phyloP scores from a whole-genome alignment of 2,113 vertebrate species.

The Gasterosteus aculeatus region DNA sequence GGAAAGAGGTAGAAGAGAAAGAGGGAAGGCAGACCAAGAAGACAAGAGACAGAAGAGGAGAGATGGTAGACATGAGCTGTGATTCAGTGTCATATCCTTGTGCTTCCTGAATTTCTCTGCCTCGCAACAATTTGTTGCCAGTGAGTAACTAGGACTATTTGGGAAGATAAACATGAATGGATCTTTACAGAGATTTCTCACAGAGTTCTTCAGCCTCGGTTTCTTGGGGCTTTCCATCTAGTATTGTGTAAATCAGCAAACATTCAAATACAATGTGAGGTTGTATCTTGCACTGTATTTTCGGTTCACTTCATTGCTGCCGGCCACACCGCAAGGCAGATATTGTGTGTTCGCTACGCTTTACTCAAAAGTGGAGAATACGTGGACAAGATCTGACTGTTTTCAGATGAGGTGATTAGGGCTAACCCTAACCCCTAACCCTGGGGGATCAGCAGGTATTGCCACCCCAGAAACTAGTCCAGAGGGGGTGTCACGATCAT shows the following conservation, averaged over 20 bases:
- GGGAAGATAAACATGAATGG: background rate
- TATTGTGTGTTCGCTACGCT: background rate
- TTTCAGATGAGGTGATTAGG: no score
- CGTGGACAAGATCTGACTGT: no score
- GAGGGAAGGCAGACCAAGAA: slow-evolving; percentile 10
- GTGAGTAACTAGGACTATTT: background rate
- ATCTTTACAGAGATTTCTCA: background rate
- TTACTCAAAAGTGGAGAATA: background rate
- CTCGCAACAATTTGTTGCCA: background rate
- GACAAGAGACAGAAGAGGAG: slow-evolving; percentile 19
- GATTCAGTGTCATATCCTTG: slow-evolving; percentile 17
- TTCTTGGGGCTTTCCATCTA: background rate
- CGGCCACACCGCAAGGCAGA: background rate
- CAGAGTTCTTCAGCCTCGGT: background rate
- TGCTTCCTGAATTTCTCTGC: slow-evolving; percentile 13
- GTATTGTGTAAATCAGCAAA: background rate
- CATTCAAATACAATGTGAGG: background rate
- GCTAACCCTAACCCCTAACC: no score
- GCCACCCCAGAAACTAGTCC: no score
- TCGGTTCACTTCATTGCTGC: background rate
- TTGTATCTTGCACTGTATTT: background rate
- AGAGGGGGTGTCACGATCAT: no score
- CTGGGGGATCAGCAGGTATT: no score
- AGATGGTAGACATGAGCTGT: background rate
- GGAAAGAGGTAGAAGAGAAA: background rate